These are phyloP conservation scores for Magallana nippona DNA, from an alignment of 2,888 invertebrate genomes.

Conservation along the genomic window DNA sequence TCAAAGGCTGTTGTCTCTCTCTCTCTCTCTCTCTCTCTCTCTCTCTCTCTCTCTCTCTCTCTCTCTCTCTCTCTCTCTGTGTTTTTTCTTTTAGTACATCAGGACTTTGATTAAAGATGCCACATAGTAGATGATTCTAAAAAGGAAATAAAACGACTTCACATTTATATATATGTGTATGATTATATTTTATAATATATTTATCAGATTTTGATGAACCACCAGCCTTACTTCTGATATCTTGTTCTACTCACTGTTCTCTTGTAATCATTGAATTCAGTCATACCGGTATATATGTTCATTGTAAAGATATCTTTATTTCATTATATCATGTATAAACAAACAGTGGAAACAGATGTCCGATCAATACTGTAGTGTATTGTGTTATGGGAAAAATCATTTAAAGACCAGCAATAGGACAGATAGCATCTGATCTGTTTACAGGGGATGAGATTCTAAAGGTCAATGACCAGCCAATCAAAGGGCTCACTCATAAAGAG, in stretches of 20 bases:
- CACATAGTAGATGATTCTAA: neutral
- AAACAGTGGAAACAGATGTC: neutral
- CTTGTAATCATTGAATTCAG: neutral
- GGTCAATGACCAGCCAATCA: slow-evolving; percentile 90
- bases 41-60: neutral
- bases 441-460: slow-evolving; percentile 93
- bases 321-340: neutral
- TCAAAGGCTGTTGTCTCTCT: neutral
- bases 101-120: neutral
- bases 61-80: slow-evolving; percentile 12
- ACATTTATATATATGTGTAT: too few species aligned
- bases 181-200: too few species aligned
- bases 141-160: neutral
- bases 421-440: slow-evolving; percentile 24
- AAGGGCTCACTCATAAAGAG: slow-evolving; percentile 87
- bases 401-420: neutral
- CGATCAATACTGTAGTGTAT: neutral
- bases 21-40: neutral
- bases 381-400: neutral
- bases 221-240: too few species aligned
- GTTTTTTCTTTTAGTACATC: neutral
- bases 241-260: too few species aligned
- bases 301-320: neutral
- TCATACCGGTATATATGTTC: too few species aligned
- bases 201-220: too few species aligned